phyloP scores from a whole-genome alignment of 2,113 vertebrate genomes.

The Caranx melampygus region DNA sequence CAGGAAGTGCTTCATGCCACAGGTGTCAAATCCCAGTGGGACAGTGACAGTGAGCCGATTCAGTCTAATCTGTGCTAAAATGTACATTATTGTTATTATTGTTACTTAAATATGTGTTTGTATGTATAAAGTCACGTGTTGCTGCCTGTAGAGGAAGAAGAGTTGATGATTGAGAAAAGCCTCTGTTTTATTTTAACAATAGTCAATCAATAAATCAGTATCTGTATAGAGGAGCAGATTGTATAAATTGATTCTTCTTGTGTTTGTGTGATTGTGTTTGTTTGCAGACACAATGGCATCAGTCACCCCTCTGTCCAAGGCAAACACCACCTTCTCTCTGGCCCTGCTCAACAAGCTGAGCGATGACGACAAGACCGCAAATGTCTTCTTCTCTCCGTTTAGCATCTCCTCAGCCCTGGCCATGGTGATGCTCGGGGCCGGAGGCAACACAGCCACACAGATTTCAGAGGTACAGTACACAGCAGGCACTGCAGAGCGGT shows the following conservation, averaged over 20 bases:
- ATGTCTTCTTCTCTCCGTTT: slow-evolving; percentile 87
- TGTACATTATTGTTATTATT: too few relatives aligned
- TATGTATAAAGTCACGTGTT: not conserved
- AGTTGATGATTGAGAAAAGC: too few relatives aligned
- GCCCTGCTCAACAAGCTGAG: slow-evolving; percentile 85
- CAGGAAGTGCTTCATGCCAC: too few relatives aligned
- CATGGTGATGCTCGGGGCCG: slow-evolving; percentile 87
- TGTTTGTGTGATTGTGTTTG: not conserved
- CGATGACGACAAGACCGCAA: slow-evolving; percentile 64
- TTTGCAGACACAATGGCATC: slow-evolving; percentile 69
- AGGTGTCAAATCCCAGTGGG: too few relatives aligned
- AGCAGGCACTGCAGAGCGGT: not conserved
- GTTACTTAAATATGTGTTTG: not conserved
- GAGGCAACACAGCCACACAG: slow-evolving; percentile 86
- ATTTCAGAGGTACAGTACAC: slow-evolving; percentile 86
- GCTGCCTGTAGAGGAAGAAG: not conserved
- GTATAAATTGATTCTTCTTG: not conserved
- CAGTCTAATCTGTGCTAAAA: too few relatives aligned
- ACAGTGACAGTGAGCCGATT: too few relatives aligned
- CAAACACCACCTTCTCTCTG: slow-evolving; percentile 87
- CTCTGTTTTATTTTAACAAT: too few relatives aligned
- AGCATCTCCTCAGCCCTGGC: slow-evolving; percentile 88
- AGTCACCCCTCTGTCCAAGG: slow-evolving; percentile 59
- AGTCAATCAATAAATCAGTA: too few relatives aligned
- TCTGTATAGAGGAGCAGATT: too few relatives aligned